Base-by-base conservation (phyloP, 2,113 vertebrate genomes). In the Phalacrocorax aristotelis region DNA sequence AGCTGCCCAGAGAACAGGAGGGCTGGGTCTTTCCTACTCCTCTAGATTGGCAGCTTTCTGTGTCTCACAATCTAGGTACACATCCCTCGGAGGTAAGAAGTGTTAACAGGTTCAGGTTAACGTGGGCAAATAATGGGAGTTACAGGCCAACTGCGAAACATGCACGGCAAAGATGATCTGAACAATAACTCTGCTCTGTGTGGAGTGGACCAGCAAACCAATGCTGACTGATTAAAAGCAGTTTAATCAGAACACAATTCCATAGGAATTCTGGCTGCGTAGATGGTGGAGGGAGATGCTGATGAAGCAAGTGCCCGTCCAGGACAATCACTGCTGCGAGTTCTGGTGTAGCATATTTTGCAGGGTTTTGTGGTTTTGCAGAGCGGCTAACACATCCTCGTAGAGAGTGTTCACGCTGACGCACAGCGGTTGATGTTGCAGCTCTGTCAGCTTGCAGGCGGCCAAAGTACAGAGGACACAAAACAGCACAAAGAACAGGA, bases 191-290 rank as follows among this genome's bases (percentile, higher is more conserved):
- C 87, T 90, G 93, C 88, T 94, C 82, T 87, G 49, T 6, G 90
- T 44, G 91, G 94, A 90, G 80, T 68, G 87, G 87, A 93, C 82
- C 88, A 95, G 93, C 95, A 93, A 92, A 87, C 87, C 68, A 78
- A 36, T 1, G 72, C 95, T 94, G 90, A 83, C 92, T 64, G 93
- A 83, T 77, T 68, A 48, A 90, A 98, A 95, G 97, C 95, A 93
- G 96, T 98, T 97, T 97, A 96, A 90, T 95, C 98, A 97, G 97
- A 98, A 98, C 93, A 98, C 98, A 98, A 99, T 99, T 99, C 99
- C 99, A 99, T 98, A 99, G 99, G 99, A 99, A 99, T 99, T 98
- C 98, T 97, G 98, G 97, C 97, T 97, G 97, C 42, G 48, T 92
- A 95, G 96, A 97, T 79, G 96, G 96, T 57, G 97, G 97, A 98